Evolutionary conservation across 1,140 invertebrate genomes (phyloP).

Genomic region (Brachionus calyciflorus): DNA sequence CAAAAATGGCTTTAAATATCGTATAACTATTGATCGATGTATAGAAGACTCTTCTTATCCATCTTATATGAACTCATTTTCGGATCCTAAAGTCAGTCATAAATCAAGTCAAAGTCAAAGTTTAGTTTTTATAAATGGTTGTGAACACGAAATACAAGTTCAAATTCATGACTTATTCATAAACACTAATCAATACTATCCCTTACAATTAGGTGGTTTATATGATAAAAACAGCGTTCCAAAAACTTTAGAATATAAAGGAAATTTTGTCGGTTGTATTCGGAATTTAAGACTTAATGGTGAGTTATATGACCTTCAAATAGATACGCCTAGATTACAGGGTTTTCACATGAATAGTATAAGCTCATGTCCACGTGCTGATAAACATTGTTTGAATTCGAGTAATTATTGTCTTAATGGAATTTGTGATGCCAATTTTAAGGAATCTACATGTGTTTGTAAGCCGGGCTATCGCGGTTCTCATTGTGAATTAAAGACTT

Average conservation of each 20-base stretch:
- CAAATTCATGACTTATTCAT: constrained; percentile 43
- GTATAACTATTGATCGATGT: constrained; percentile 40
- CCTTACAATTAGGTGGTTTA: constrained; percentile 44
- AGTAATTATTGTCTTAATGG: constrained; percentile 67
- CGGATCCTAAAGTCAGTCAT: neutral
- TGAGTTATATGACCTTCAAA: constrained; percentile 40
- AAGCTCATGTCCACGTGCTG: neutral
- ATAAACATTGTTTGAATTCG: constrained; percentile 8
- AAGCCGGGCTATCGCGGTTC: constrained; percentile 72
- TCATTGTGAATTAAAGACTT: constrained; percentile 71
- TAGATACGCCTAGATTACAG: neutral
- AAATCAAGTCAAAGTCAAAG: neutral
- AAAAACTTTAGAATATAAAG: constrained; percentile 32
- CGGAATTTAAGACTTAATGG: constrained; percentile 21
- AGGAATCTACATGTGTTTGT: constrained; percentile 77
- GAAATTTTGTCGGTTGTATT: constrained; percentile 33
- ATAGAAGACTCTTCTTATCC: neutral
- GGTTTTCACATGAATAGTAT: constrained; percentile 32
- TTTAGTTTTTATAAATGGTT: constrained; percentile 34
- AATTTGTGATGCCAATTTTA: constrained; percentile 78
- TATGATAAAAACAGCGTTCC: constrained; percentile 8
- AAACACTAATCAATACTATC: constrained; percentile 41
- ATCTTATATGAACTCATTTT: neutral
- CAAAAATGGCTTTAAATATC: constrained; percentile 71
- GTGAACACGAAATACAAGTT: constrained; percentile 36